Percentiles rank a stretch among this genome's conserved stretches.
Evolutionary conservation across 2,113 vertebrate genomes (phyloP).

Genomic region (Ammodytes marinus): DNA sequence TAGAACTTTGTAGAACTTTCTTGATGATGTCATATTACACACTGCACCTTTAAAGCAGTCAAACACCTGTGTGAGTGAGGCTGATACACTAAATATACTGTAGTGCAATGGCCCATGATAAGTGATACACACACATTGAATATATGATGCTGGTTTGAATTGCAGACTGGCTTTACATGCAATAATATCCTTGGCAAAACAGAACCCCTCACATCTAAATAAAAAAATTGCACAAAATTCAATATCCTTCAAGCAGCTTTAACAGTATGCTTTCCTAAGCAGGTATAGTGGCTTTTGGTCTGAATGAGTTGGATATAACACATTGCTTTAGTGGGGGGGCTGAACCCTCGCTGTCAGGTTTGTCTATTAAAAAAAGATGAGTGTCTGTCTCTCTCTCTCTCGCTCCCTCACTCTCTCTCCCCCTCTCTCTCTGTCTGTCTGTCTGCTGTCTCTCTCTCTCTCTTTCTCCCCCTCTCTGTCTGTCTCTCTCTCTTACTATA

Average conservation of each 20-base stretch:
- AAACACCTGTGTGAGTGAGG: too few relatives aligned
- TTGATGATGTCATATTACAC: too few relatives aligned
- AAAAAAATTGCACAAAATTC: neutral
- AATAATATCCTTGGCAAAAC: conserved; percentile 6
- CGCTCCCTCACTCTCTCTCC: too few relatives aligned
- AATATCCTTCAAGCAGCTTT: conserved; percentile 43
- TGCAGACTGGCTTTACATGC: conserved; percentile 26
- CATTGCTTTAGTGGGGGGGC: neutral
- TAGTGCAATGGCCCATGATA: neutral
- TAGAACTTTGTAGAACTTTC: too few relatives aligned
- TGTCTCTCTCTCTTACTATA: neutral
- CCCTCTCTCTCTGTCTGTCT: too few relatives aligned
- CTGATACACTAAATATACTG: too few relatives aligned
- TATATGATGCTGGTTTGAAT: conserved; percentile 34
- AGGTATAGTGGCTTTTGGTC: conserved; percentile 29
- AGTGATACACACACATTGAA: conserved; percentile 19
- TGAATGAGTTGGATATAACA: conserved; percentile 24
- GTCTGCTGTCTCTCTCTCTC: too few relatives aligned
- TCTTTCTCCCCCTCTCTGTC: too few relatives aligned
- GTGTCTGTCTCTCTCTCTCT: too few relatives aligned
- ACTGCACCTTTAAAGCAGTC: too few relatives aligned
- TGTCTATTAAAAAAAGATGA: conserved; percentile 56
- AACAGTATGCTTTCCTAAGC: conserved; percentile 27
- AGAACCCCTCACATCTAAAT: neutral
- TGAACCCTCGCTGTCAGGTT: conserved; percentile 37